Evolutionary conservation across 2,888 invertebrate genomes (phyloP).

Genomic region (Eristalis intricaria): DNA sequence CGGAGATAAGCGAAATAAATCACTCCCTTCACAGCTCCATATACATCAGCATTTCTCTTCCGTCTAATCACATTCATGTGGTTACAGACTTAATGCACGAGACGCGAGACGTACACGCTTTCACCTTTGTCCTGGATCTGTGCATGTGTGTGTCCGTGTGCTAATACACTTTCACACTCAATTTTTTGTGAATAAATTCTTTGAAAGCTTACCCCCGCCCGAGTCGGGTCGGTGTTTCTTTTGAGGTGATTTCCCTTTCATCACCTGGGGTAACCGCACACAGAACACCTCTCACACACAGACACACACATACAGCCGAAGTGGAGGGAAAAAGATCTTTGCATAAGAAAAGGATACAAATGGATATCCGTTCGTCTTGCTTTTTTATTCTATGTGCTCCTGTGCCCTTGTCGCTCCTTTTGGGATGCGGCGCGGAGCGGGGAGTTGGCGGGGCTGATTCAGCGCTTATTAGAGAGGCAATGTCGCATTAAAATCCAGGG

Average conservation of each 20-base stretch:
- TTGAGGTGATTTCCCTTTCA: slow-evolving; percentile 24
- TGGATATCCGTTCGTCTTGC: slow-evolving; percentile 29
- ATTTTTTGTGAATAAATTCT: slow-evolving; percentile 22
- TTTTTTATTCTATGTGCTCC: not conserved
- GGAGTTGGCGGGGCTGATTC: not conserved
- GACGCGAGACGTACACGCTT: not conserved
- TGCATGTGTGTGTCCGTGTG: not conserved
- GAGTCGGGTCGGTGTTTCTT: not conserved
- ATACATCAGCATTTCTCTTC: slow-evolving; percentile 14
- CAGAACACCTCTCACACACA: not conserved
- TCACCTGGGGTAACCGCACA: slow-evolving; percentile 25
- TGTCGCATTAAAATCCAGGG: not conserved
- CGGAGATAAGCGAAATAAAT: slow-evolving; percentile 7
- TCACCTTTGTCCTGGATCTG: not conserved
- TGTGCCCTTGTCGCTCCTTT: not conserved
- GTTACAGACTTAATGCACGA: not conserved
- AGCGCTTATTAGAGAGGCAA: slow-evolving; percentile 1
- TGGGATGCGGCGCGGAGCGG: not conserved
- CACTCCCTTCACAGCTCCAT: slow-evolving; percentile 3
- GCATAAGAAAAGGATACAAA: slow-evolving; percentile 44
- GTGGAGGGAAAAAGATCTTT: not conserved
- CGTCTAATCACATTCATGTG: slow-evolving; percentile 22
- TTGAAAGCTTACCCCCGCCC: not conserved
- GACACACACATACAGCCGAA: not conserved
- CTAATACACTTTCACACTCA: slow-evolving; percentile 31